Conservation (phyloP, 2,797 vertebrate genomes). For the Chiloscyllium punctatum region DNA sequence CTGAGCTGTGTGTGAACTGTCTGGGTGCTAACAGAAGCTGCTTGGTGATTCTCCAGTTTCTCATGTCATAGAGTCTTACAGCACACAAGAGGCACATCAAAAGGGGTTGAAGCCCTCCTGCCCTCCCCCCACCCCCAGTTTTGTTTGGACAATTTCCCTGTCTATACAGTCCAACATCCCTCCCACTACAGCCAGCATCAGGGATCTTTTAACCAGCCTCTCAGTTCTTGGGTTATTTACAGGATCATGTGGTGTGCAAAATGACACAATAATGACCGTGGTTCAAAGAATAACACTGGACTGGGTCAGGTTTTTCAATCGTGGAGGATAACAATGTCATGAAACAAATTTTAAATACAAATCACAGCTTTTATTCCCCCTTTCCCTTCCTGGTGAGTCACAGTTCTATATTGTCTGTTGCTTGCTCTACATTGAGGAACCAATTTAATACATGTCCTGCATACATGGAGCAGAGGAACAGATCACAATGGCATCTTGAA, state of each 20-base stretch:
- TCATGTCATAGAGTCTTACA: not conserved
- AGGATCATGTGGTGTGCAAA: not conserved
- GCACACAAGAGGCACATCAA: too few species aligned
- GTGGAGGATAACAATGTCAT: not conserved
- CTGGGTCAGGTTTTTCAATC: not conserved
- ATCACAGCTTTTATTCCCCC: not conserved
- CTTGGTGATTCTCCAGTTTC: not conserved
- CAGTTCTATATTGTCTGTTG: not conserved
- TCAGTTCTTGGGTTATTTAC: not conserved
- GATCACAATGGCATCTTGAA: not conserved
- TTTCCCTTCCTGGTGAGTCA: not conserved
- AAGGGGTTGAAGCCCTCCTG: too few species aligned
- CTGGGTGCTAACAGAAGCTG: not conserved
- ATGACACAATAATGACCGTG: not conserved
- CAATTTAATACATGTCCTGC: not conserved
- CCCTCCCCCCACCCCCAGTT: too few species aligned
- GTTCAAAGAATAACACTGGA: not conserved
- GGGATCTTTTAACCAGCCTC: not conserved
- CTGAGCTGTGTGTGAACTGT: not conserved
- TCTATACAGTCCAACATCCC: too few species aligned
- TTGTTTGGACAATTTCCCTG: not conserved
- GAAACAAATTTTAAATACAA: not conserved
- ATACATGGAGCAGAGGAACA: not conserved
- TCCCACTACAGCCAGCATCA: too few species aligned
- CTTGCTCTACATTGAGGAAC: not conserved